Base-by-base conservation (phyloP, 1,140 invertebrate genomes). In the Drosophila orosa region DNA sequence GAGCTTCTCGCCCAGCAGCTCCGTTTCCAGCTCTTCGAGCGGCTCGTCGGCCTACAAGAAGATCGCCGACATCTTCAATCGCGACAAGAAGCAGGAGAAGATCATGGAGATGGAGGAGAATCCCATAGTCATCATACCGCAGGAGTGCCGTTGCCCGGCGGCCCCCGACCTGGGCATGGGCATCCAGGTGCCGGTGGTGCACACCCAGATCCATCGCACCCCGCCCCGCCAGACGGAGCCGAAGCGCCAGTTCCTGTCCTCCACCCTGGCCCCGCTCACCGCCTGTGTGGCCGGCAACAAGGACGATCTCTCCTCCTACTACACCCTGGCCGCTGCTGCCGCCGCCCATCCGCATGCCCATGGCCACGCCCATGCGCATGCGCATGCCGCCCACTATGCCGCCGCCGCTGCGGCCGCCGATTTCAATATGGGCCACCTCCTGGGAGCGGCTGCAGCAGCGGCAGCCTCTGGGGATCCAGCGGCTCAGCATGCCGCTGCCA, bases 181-280 rank as follows among this genome's bases (percentile, higher is more conserved):
- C 47, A 86, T 92, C 13, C 91, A 92, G 69, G 86, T 92, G 61
- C 91, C 91, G 7, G 74, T 45, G 77, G 92, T 78, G 76, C 93
- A 73, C 72, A 92, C 69, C 50, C 91, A 65, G 79, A 91, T 91
- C 29, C 91, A 85, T 77, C 92, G 61, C 87, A 93, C 84, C 39
- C 92, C 80, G n/a, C 73, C 91, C 27, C 79, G 91, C 39, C 86
- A 91, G 37, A 76, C 78, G 78, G 79, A 94, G 61, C 93, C 94
- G 5, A 93, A 95, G 48, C 94, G 95, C 56, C 96, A 96, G 82
- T 96, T 97, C 78, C 81, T 97, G 13, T 95, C 96, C 0, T 95
- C 96, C 0, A 96, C 95, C 3, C 80, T 96, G 25, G 95, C 95
- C 0, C 95, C 96, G 3, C 90, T 96, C 27, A 95, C 95, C 2